Base-by-base conservation (phyloP, 2,888 invertebrate species). In the Macaria notata region DNA sequence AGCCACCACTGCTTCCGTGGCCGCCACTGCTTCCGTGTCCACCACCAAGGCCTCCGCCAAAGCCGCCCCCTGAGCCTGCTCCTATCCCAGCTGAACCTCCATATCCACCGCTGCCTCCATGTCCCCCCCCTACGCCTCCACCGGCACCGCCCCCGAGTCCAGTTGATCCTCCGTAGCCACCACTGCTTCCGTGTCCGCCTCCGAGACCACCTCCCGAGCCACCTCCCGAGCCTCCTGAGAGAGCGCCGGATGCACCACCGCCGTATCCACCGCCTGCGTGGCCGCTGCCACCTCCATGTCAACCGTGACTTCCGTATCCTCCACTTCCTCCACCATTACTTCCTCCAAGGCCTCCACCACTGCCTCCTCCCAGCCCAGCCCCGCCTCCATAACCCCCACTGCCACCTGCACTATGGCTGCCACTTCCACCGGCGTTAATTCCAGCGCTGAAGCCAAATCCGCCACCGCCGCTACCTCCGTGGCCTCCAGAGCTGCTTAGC, bases 11-110 rank as follows among this genome's bases (percentile, higher is more conserved):
- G 7, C 9, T 9, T 8, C 49, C 48, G 3, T 31, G 29, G 1
- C 43, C 43, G 4, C 43, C 43, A n/a, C n/a, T n/a, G n/a, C n/a
- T n/a, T 4, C 43, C 43, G 9, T 3, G 41, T 1, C 49, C 9
- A 33, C 29, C 8, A 30, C 39, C 48, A n/a, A n/a, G n/a, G n/a
- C n/a, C 75, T 41, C 74, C 69, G 43, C 73, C 75, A 66, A n/a
- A 9, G 66, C 79, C 63, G 52, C 67, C 62, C 63, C 62, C 63
- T 54, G 69, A 46, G 5, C 67, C 65, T 4, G 59, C 53, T 3
- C 59, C 56, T 31, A 63, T 50, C 7, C 54, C 54, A 0, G 55
- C 59, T 4, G 66, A 54, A 29, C 66, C 61, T 1, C 64, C 54
- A 1, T 65, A 59, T 31, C 64, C 58, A 36, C 66, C 65, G 9